phyloP scores from a whole-genome alignment of 2,113 vertebrate species.

The Vanacampus margaritifer region DNA sequence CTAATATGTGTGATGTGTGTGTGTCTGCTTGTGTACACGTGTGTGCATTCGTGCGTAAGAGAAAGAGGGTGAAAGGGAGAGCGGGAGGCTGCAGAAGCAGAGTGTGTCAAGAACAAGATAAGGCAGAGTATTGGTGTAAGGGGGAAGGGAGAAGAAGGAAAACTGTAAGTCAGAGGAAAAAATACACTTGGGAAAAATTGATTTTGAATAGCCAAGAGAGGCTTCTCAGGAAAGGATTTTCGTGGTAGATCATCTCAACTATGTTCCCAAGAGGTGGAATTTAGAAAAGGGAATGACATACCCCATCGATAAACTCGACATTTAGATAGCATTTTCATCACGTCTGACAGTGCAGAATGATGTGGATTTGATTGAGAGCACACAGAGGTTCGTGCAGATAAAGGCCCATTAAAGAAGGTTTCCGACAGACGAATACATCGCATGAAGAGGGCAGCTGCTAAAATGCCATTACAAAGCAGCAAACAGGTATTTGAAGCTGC shows the following conservation, averaged over 20 bases:
- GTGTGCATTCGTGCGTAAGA: constrained; percentile 5
- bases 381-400: too few relatives aligned
- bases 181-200: constrained; percentile 17
- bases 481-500: too few relatives aligned
- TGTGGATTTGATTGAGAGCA: background rate
- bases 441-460: too few relatives aligned
- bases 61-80: constrained; percentile 3
- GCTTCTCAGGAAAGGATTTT: constrained; percentile 9
- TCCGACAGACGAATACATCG: too few relatives aligned
- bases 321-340: background rate
- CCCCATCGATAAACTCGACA: too few relatives aligned
- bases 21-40: background rate
- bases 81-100: constrained; percentile 1
- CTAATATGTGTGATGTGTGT: background rate
- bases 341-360: background rate
- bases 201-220: constrained; percentile 3
- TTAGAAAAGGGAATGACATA: background rate
- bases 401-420: too few relatives aligned
- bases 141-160: constrained; percentile 16
- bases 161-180: constrained; percentile 26
- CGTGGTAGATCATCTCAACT: constrained; percentile 3
- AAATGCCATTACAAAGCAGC: too few relatives aligned
- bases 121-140: constrained; percentile 20
- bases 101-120: constrained; percentile 34
- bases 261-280: background rate